Evolutionary conservation across 2,888 invertebrate genomes (phyloP).

Genomic region (Troides helena): DNA sequence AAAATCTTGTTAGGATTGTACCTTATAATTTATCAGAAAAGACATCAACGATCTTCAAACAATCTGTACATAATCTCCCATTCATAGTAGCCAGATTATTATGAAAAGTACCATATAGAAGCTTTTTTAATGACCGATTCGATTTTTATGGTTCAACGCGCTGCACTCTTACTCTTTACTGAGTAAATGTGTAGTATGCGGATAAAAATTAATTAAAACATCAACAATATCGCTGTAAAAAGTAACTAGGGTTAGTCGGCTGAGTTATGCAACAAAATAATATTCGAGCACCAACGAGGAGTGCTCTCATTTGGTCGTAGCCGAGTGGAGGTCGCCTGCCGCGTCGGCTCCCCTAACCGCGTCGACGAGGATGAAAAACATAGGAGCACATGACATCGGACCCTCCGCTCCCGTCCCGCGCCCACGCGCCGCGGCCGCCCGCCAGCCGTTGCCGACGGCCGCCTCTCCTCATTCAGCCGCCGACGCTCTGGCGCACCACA

Average conservation of each 20-base stretch:
- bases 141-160: background rate
- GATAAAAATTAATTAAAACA: slow-evolving; percentile 1
- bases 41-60: slow-evolving; percentile 51
- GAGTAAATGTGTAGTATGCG: background rate
- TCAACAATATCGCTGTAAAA: slow-evolving; percentile 4
- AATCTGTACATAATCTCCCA: background rate
- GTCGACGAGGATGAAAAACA: slow-evolving; percentile 53
- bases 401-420: slow-evolving; percentile 65
- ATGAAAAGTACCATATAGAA: background rate
- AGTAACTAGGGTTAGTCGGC: slow-evolving; percentile 8
- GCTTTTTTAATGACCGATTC: background rate
- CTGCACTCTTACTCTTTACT: background rate
- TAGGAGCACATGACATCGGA: slow-evolving; percentile 59
- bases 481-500: slow-evolving; percentile 75
- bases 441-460: slow-evolving; percentile 54
- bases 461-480: slow-evolving; percentile 71
- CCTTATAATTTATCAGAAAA: slow-evolving; percentile 44
- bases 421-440: slow-evolving; percentile 60
- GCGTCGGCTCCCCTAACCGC: slow-evolving; percentile 41
- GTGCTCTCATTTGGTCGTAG: slow-evolving; percentile 51
- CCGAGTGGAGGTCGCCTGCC: slow-evolving; percentile 52
- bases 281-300: slow-evolving; percentile 36
- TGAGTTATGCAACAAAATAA: slow-evolving; percentile 28
- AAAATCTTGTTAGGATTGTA: background rate
- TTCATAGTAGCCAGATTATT: background rate